Conservation (phyloP, 2,888 invertebrate species). For the Epirrhoe tristata region DNA sequence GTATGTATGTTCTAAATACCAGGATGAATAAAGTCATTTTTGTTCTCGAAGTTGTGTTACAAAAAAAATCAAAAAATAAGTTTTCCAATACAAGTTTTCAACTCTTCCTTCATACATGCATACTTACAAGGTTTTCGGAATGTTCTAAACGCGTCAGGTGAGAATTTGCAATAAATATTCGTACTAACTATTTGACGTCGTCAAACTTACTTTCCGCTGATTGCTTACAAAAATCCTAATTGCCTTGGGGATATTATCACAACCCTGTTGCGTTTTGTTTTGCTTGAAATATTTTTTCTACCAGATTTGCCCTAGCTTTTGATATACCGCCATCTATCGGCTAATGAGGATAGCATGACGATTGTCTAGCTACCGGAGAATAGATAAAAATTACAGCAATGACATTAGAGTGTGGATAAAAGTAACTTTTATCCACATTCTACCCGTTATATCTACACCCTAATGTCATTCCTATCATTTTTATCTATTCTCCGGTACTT, state of each 20-base stretch:
- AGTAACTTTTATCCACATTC: too few species aligned
- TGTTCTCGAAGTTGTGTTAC: background rate
- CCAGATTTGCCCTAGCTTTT: background rate
- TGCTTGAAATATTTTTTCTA: too few species aligned
- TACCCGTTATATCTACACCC: too few species aligned
- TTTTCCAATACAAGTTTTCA: background rate
- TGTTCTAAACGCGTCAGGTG: constrained; percentile 38
- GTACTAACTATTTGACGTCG: constrained; percentile 9
- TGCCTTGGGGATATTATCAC: too few species aligned
- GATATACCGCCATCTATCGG: background rate
- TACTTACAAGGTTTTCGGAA: constrained; percentile 30
- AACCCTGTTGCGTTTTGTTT: too few species aligned
- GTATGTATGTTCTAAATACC: background rate
- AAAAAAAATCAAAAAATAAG: background rate
- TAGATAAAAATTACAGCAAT: too few species aligned
- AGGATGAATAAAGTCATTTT: background rate
- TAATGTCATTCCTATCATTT: too few species aligned
- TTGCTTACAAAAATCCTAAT: too few species aligned
- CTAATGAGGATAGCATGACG: background rate
- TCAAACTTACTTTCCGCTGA: background rate
- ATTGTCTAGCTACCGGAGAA: too few species aligned
- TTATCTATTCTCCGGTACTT: too few species aligned
- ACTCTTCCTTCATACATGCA: constrained; percentile 4
- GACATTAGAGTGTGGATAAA: too few species aligned
- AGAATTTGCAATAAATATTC: constrained; percentile 33